Evolutionary conservation across 2,113 vertebrate species (phyloP), one percentile per base, ranked within the genome.

Genomic region (Syngnathus typhle): DNA sequence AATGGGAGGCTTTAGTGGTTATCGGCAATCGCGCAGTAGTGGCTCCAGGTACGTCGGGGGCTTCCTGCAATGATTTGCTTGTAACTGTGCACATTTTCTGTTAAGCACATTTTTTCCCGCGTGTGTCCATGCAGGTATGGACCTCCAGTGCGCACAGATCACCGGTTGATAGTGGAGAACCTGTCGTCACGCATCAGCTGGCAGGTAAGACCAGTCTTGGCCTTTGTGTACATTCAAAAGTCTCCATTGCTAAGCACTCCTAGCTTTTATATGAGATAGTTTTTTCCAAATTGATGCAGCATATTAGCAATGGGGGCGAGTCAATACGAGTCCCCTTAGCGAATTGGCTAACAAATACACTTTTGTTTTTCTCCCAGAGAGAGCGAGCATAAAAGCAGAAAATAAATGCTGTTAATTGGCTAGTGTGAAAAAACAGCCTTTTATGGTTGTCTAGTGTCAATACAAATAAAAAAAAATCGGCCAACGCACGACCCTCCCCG

Each of bases 81-180:
- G 9, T 43, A 43, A 43, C 10, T 11, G 11, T 43, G 3, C 10
- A 2, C 41, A 43, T 43, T 43, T 43, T 43, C 12, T 43, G 41
- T 43, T 43, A 12, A 12, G 56, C 56, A 36, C 27, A 37, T 21
- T 64, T 32, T 64, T 9, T 0, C 36, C 36, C 18, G 11, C 10
- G 5, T 58, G 15, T 51, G 6, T 15, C 27, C 11, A 23, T 19
- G 69, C 82, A 91, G 94, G 55, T 95, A 95, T 78, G 93, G 94
- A 56, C 94, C 93, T 47, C 94, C 94, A 62, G 91, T 95, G 82
- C 90, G 94, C 19, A 95, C 94, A 0, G 94, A 96, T 71, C 92
- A 96, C 86, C 92, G 94, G 67, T 92, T 95, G 74, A 92, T 96
- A 77, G 95, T 95, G 47, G 93, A 96, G 84, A 95, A 95, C 76